Base-by-base conservation (phyloP, 1,140 invertebrate genomes). In the Drosophila lini region DNA sequence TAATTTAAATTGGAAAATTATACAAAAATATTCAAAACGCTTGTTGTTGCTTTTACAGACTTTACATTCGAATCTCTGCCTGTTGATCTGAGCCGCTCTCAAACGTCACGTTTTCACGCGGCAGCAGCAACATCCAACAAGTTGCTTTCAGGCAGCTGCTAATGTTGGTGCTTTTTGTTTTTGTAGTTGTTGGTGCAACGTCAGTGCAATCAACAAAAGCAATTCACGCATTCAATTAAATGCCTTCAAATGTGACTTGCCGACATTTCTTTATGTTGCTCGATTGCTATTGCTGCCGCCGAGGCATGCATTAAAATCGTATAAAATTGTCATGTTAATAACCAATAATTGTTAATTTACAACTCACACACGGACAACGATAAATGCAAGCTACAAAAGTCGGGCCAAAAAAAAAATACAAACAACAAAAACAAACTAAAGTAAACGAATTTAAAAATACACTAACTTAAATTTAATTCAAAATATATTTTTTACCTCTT, bases 301-400 rank as follows among this genome's bases (percentile, higher is more conserved):
- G 69, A 67, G 83, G 80, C 82, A 89, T 89, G 78, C 85, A 77
- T 88, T 84, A 90, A 90, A 90, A 81, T 86, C 78, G 70, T 88
- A 91, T 91, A 84, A 91, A 91, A 89, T 91, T 91, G 88, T 91
- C 88, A 91, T 91, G 88, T 91, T 91, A 88, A 89, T 91, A 78
- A 80, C 83, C 83, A 88, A 91, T 91, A 91, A 91, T 91, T 83
- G 88, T 83, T 84, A 91, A 91, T 91, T 91, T 89, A 91, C 84
- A 88, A 89, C 84, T 78, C 77, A 78, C 68, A 71, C 53, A 69
- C 56, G 57, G 70, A 76, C 65, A 59, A 48, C 57, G 59, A 48
- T 47, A 61, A 60, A 71, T 41, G 42, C 42, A 57, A 31, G 36
- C 53, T 53, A 47, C 55, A 11, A 34, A 38, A 53, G 48, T 28